phyloP scores from a whole-genome alignment of 1,140 invertebrate genomes.

The Brachionus sp. region DNA sequence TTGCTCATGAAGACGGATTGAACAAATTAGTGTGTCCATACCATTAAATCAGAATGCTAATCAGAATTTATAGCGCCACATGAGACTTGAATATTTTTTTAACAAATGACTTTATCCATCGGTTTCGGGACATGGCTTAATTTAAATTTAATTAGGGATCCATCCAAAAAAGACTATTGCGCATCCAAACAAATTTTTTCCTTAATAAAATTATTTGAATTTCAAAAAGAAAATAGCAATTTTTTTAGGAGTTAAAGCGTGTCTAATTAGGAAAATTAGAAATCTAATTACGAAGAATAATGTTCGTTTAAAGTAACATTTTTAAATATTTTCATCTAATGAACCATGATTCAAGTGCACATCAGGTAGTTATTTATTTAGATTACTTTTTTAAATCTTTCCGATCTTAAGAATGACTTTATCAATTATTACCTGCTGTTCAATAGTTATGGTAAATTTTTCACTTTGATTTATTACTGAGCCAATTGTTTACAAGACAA shows the following conservation, averaged over 20 bases:
- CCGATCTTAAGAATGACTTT: neutral
- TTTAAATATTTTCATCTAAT: neutral
- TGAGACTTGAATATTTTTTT: constrained; percentile 5
- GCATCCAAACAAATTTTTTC: neutral
- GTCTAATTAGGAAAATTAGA: constrained; percentile 26
- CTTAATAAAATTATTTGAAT: constrained; percentile 13
- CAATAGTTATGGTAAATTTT: neutral
- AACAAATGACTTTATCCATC: neutral
- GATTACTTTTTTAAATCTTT: neutral
- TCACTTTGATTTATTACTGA: neutral
- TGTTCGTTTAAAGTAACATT: constrained; percentile 1
- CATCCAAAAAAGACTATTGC: neutral
- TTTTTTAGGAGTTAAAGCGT: neutral
- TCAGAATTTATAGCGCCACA: constrained; percentile 13
- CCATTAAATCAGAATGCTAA: neutral
- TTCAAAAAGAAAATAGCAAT: constrained; percentile 16
- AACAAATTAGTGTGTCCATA: constrained; percentile 2
- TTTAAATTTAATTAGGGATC: constrained; percentile 11
- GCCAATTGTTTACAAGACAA: neutral
- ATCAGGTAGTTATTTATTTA: constrained; percentile 27
- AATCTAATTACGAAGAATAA: constrained; percentile 17
- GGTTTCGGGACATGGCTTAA: neutral
- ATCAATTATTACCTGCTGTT: constrained; percentile 4
- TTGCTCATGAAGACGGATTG: neutral
- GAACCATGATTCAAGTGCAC: constrained; percentile 20